phyloP scores from a whole-genome alignment of 2,113 vertebrate genomes.

The Cryptotis parvus region DNA sequence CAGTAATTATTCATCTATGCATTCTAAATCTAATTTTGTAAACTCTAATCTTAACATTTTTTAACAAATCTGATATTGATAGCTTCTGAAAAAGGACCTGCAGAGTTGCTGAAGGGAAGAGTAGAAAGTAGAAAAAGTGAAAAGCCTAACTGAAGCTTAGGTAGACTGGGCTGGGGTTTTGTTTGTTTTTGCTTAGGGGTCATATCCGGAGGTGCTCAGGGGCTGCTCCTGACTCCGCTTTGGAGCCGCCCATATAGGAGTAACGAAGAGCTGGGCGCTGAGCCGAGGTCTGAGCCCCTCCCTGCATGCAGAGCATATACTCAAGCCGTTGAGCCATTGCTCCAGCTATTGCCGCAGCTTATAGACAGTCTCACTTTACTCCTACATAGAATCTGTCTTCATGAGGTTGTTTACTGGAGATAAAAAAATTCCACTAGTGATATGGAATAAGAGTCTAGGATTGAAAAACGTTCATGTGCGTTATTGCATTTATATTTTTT shows the following conservation, averaged over 20 bases:
- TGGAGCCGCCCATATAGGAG: too few species aligned
- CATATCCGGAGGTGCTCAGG: too few species aligned
- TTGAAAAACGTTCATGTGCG: background rate
- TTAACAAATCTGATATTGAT: slow-evolving; percentile 45
- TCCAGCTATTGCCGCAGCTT: background rate
- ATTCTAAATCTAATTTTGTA: slow-evolving; percentile 57
- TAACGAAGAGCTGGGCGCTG: too few species aligned
- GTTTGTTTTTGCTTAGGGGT: background rate
- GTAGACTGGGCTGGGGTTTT: background rate
- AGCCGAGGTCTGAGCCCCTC: too few species aligned
- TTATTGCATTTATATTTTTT: slow-evolving; percentile 41
- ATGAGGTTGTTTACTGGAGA: slow-evolving; percentile 2
- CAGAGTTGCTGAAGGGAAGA: slow-evolving; percentile 43
- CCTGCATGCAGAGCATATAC: too few species aligned
- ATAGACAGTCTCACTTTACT: slow-evolving; percentile 40
- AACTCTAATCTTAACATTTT: slow-evolving; percentile 3
- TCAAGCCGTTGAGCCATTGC: too few species aligned
- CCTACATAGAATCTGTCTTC: slow-evolving; percentile 40
- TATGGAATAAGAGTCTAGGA: background rate
- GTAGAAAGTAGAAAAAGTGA: slow-evolving; percentile 48
- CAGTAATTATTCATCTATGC: slow-evolving; percentile 32
- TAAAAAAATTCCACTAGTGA: slow-evolving; percentile 10
- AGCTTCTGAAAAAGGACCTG: slow-evolving; percentile 36
- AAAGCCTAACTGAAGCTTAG: slow-evolving; percentile 23
- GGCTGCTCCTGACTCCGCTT: too few species aligned